Conservation (phyloP, 2,113 vertebrate species). For the Condylura cristata region DNA sequence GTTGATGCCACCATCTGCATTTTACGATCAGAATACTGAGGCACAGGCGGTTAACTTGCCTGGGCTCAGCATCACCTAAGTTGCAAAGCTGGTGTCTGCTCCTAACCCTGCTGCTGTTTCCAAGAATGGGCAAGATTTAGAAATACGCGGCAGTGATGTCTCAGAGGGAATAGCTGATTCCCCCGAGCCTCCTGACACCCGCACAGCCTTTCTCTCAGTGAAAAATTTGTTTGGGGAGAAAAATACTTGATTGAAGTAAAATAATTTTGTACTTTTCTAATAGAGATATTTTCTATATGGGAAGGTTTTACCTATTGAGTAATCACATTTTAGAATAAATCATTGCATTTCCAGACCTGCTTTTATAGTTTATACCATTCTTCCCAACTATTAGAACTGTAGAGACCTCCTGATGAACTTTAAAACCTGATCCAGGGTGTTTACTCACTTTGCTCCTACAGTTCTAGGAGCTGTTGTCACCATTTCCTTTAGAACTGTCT, state of each 20-base stretch:
- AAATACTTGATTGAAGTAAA: neutral
- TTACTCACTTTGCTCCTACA: neutral
- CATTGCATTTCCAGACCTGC: neutral
- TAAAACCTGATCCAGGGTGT: neutral
- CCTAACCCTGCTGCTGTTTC: neutral
- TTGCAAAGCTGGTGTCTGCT: neutral
- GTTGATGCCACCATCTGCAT: neutral
- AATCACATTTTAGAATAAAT: slow-evolving; percentile 14
- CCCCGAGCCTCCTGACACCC: too few species aligned
- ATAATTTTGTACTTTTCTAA: neutral
- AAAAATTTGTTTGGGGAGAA: neutral
- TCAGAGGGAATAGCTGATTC: neutral
- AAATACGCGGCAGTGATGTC: neutral
- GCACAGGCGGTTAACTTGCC: neutral
- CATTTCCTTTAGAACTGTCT: neutral
- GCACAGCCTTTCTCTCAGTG: neutral
- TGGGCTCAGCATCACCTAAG: neutral
- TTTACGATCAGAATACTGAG: slow-evolving; percentile 46
- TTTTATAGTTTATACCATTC: neutral
- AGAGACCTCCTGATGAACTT: neutral
- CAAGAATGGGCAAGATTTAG: neutral
- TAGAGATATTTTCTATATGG: neutral
- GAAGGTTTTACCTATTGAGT: neutral
- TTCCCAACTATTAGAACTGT: neutral
- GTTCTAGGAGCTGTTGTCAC: neutral